Base-by-base conservation (phyloP, 2,888 invertebrate genomes). In the Bhutanitis thaidina region DNA sequence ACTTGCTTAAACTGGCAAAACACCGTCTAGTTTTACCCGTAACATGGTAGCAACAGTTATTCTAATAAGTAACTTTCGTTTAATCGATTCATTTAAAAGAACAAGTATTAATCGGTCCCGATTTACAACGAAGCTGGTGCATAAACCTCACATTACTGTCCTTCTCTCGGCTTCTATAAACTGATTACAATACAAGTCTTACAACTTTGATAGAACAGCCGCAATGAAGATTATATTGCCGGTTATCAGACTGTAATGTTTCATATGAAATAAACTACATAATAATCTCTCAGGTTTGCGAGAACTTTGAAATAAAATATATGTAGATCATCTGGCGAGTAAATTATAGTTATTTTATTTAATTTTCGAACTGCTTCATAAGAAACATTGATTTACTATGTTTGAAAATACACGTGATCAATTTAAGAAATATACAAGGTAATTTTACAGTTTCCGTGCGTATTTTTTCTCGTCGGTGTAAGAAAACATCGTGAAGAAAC, bases 171-270 rank as follows among this genome's bases (percentile, higher is more conserved):
- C 34, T 45, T 30, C 35, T 14, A 40, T 35, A 34, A 15, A 30
- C 15, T 29, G 25, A 41, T 49, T 43, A 32, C 36, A 43, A 49
- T 43, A 25, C 43, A 37, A 43, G 43, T 43, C 20, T 29, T 37
- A 20, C 40, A 29, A 37, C 20, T 46, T 32, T 39, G 20, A 38
- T 45, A 45, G 36, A 45, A 29, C 37, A 47, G 25, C 39, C 7
- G 13, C 35, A 48, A 48, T 36, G 29, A 27, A 13, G 3, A 34
- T 27, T 27, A 32, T 40, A 40, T 34, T 34, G 32, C 20, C 13
- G 16, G 39, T 36, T 27, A 37, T 34, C 14, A 14, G 13, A 39
- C 30, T 20, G 9, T 8, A 46, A 32, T 10, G 10, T n/a, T 32
- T n/a, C 9, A 12, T 37, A 16, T 4, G 30, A 36, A 37, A 37